Conservation (phyloP, 2,797 vertebrate genomes). For the Columba guinea region DNA sequence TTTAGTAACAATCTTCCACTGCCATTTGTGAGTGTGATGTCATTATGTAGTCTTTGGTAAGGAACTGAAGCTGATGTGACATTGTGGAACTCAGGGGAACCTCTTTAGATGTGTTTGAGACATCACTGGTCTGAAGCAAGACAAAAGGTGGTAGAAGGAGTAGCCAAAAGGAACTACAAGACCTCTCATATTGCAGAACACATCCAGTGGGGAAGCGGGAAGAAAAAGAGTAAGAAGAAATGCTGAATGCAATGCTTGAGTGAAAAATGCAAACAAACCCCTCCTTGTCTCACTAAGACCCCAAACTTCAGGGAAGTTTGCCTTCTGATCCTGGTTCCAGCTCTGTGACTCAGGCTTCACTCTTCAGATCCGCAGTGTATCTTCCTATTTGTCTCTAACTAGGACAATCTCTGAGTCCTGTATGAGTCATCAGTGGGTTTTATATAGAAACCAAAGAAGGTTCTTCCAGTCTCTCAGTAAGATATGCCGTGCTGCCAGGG, state of each 20-base stretch:
- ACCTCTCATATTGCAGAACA: background rate
- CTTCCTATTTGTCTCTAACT: constrained; percentile 70
- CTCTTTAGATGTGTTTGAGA: constrained; percentile 15
- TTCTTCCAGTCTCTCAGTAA: constrained; percentile 74
- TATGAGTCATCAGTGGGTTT: constrained; percentile 71
- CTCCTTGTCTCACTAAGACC: background rate
- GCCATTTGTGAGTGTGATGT: background rate
- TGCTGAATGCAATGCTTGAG: fast-evolving
- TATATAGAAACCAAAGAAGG: constrained; percentile 74
- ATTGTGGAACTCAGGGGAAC: background rate
- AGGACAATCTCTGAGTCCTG: constrained; percentile 69
- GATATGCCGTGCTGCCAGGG: constrained; percentile 64
- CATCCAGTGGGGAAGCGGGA: background rate
- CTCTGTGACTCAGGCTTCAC: constrained; percentile 56
- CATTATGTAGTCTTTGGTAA: background rate
- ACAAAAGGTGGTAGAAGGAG: background rate
- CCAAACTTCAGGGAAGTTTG: background rate
- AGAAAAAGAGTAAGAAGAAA: background rate
- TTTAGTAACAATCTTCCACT: background rate
- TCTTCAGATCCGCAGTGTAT: constrained; percentile 55
- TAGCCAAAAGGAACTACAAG: background rate
- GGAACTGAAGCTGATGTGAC: background rate
- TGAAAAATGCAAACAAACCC: background rate
- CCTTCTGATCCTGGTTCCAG: constrained; percentile 36
- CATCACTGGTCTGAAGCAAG: background rate